Evolutionary conservation across 2,888 invertebrate species (phyloP), one percentile per base, ranked within the genome.

Genomic region (Oscheius sp.): DNA sequence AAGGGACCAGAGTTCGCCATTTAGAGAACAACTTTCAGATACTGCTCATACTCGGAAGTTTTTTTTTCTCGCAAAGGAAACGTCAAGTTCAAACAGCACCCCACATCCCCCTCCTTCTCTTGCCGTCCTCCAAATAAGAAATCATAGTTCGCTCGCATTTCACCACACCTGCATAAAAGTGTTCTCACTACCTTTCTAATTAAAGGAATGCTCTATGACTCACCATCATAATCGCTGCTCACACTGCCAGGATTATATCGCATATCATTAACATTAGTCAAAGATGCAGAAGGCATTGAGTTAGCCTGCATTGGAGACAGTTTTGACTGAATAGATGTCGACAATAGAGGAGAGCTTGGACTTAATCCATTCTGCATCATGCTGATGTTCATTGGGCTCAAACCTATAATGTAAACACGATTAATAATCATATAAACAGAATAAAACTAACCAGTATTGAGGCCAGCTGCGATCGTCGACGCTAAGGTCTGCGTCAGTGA

Each of bases 321-420:
- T 41, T 78, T 75, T 26, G 71, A 68, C 17, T 66, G 69, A 20
- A 70, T 59, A 12, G 49, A 68, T 2, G 67, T 41, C 1, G 59
- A 62, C 8, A 76, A 57, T 36, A 78, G 36, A 4, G 78, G 78
- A 12, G 78, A 78, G 4, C 72, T 62, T 12, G 78, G 78, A 32
- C 71, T 75, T 24, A 78, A 62, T 6, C 73, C 72, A 24, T 70
- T 72, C 24, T 70, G 74, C 32, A 78, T 50, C 36, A 75, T 72
- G 17, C 66, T 66, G 17, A 77, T 66, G 32, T 71, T 71, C 49
- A 78, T 45, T 30, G 78, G 76, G 68, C 73, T 74, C 24, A 76
- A 51, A 6, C 71, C 71, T 71, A 28, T 50, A 71, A 62, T 8
- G 14, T 5, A 14, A 22, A 62, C 6, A 32, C 17, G 14, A n/a